phyloP scores from a whole-genome alignment of 1,140 invertebrate species.

The Protaetia brevitarsis region DNA sequence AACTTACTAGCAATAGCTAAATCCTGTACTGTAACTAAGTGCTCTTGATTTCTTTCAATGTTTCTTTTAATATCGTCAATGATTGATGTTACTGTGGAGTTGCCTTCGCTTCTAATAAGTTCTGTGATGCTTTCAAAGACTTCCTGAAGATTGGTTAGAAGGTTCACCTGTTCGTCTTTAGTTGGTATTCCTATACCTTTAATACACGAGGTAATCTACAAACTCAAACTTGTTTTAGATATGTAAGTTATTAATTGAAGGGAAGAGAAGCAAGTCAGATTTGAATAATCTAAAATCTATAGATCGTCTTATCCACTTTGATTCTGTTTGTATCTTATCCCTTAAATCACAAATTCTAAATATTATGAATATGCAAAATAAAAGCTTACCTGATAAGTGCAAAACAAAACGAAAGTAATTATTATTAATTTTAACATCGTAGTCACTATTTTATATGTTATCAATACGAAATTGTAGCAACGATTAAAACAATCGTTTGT shows the following conservation, averaged over 20 bases:
- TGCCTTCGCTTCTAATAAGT: conserved; percentile 29
- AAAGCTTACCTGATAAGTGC: background rate
- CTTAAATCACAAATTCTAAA: too few species aligned
- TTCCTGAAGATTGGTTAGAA: conserved; percentile 37
- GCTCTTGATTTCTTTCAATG: conserved; percentile 28
- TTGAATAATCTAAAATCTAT: too few species aligned
- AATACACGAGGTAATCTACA: background rate
- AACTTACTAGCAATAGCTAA: conserved; percentile 36
- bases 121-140: conserved; percentile 36
- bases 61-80: conserved; percentile 33
- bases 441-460: background rate
- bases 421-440: background rate
- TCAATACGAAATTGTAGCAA: too few species aligned
- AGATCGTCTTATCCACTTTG: too few species aligned
- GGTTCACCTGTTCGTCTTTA: conserved; percentile 36
- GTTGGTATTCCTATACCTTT: conserved; percentile 31
- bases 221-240: background rate
- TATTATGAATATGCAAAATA: background rate
- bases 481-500: too few species aligned
- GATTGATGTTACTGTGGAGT: conserved; percentile 30
- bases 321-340: too few species aligned
- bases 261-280: background rate
- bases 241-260: background rate
- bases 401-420: background rate
- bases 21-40: conserved; percentile 31